phyloP scores from a whole-genome alignment of 1,140 invertebrate genomes.

The Panagrolaimus sp. region DNA sequence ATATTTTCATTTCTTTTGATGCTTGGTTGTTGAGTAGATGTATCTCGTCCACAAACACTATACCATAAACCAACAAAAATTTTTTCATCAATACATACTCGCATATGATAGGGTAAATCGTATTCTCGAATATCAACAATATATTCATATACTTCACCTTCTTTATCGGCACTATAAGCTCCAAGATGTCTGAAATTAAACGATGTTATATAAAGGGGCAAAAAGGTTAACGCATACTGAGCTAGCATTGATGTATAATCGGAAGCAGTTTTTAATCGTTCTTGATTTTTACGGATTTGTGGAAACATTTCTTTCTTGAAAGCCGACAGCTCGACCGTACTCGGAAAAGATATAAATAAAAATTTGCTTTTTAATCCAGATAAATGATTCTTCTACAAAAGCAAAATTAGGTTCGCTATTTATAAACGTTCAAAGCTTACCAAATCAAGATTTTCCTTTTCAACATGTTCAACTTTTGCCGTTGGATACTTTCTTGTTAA shows the following conservation, averaged over 20 bases:
- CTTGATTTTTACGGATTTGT: constrained; percentile 79
- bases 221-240: constrained; percentile 48
- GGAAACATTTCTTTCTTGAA: constrained; percentile 77
- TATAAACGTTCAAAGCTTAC: constrained; percentile 63
- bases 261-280: constrained; percentile 74
- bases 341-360: constrained; percentile 83
- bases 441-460: constrained; percentile 93
- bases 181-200: constrained; percentile 25
- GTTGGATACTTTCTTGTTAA: constrained; percentile 80
- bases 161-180: not conserved
- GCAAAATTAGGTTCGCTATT: constrained; percentile 10
- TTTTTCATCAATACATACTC: constrained; percentile 89
- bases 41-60: constrained; percentile 70
- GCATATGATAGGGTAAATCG: constrained; percentile 92
- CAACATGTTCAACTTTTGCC: constrained; percentile 72
- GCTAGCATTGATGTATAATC: constrained; percentile 78
- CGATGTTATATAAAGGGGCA: too few species aligned
- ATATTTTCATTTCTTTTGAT: constrained; percentile 33
- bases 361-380: constrained; percentile 84
- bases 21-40: constrained; percentile 28
- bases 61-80: constrained; percentile 96
- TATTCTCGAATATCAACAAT: constrained; percentile 87
- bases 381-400: constrained; percentile 75
- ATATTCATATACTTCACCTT: constrained; percentile 74
- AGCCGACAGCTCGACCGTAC: constrained; percentile 79